A percentile compares a stretch with the other conserved stretches of the same genome.
Evolutionary conservation across 1,140 invertebrate genomes (phyloP).

Genomic region (Meteorus sp.): DNA sequence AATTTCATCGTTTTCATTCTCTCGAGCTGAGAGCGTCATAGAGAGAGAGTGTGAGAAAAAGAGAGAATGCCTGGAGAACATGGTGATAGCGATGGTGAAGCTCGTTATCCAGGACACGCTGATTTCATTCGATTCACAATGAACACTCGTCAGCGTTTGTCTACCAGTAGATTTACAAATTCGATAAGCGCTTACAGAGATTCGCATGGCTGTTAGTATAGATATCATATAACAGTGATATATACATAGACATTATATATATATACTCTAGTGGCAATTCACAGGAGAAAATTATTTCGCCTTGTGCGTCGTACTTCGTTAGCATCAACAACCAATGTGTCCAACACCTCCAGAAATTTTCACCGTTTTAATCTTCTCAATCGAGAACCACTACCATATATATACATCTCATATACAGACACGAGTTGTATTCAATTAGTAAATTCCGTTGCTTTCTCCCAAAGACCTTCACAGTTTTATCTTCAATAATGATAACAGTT

Average conservation of each 20-base stretch:
- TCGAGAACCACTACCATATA: background rate
- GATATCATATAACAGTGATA: no score
- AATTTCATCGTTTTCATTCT: background rate
- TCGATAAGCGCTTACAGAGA: no score
- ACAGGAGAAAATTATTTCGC: no score
- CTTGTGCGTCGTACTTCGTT: background rate
- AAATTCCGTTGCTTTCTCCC: background rate
- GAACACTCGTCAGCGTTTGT: background rate
- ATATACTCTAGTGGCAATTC: background rate
- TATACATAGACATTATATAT: background rate
- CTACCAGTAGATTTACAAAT: background rate
- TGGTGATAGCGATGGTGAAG: no score
- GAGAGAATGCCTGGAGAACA: no score
- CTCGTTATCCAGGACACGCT: background rate
- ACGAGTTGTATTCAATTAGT: background rate
- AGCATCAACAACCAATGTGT: no score
- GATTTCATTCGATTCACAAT: background rate
- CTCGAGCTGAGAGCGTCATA: background rate
- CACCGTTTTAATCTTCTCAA: background rate
- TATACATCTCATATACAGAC: background rate
- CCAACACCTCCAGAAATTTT: background rate
- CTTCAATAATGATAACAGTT: background rate
- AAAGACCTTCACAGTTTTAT: background rate
- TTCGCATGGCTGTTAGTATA: no score
- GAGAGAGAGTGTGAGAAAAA: background rate